Evolutionary conservation across 2,888 invertebrate genomes (phyloP).

Genomic region (Lottia scabra): DNA sequence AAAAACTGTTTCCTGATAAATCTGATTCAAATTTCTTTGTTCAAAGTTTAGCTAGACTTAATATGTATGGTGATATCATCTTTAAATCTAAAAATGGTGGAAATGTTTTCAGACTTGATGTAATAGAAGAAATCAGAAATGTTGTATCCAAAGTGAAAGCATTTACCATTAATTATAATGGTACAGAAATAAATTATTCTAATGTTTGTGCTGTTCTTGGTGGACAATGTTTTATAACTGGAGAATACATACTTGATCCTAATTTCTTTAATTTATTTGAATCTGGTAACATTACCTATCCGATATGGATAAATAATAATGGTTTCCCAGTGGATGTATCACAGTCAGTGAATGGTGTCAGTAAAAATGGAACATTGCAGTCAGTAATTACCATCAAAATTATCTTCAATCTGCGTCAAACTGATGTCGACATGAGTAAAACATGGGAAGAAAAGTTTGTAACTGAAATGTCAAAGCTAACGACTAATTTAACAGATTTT

Average conservation of each 20-base stretch:
- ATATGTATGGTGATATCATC: slow-evolving; percentile 31
- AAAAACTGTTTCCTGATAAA: slow-evolving; percentile 34
- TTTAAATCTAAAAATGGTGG: slow-evolving; percentile 23
- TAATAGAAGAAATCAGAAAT: slow-evolving; percentile 24
- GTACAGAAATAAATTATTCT: slow-evolving; percentile 6
- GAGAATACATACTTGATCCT: slow-evolving; percentile 2
- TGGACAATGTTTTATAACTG: slow-evolving; percentile 15
- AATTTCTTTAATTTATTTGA: slow-evolving; percentile 6
- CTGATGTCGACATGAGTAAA: slow-evolving; percentile 12
- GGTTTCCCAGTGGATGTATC: neutral
- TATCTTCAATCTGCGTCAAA: slow-evolving; percentile 26
- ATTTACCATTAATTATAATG: slow-evolving; percentile 9
- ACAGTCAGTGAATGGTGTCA: neutral
- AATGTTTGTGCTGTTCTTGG: slow-evolving; percentile 23
- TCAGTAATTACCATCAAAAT: slow-evolving; percentile 27
- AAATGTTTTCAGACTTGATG: slow-evolving; percentile 21
- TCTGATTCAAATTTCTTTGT: slow-evolving; percentile 30
- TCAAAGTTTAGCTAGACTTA: slow-evolving; percentile 23
- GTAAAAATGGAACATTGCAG: slow-evolving; percentile 3
- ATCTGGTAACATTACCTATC: slow-evolving; percentile 21
- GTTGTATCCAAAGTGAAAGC: slow-evolving; percentile 16
- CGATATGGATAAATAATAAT: slow-evolving; percentile 15
- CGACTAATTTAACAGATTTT: slow-evolving; percentile 7
- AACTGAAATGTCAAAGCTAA: slow-evolving; percentile 7
- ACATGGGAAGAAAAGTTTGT: slow-evolving; percentile 33